phyloP scores from a whole-genome alignment of 2,113 vertebrate genomes.

The Cettia cetti region DNA sequence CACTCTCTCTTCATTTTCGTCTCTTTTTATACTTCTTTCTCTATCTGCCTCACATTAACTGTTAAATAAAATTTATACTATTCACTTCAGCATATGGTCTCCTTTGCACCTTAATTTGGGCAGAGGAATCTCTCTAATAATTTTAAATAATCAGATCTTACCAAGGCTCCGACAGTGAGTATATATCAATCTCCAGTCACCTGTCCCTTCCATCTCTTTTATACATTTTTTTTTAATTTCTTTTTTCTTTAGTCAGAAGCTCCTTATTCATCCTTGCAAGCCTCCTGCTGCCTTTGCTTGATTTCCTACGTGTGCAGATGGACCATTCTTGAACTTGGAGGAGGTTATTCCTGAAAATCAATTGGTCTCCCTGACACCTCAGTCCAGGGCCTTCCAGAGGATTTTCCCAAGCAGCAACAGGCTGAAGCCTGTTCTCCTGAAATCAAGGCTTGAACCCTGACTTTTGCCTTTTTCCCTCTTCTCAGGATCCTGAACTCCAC shows the following conservation, averaged over 20 bases:
- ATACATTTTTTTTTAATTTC: not conserved
- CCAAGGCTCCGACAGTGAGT: not conserved
- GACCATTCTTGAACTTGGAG: not conserved
- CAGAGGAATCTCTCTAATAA: not conserved
- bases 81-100: not conserved
- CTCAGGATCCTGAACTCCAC: not conserved
- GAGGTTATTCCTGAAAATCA: not conserved
- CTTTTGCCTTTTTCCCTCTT: not conserved
- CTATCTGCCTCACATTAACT: not conserved
- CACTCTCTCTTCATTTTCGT: not conserved
- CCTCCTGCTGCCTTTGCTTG: not conserved
- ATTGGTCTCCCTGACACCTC: fast-evolving
- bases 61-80: not conserved
- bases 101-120: not conserved
- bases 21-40: not conserved
- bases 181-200: not conserved
- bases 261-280: not conserved
- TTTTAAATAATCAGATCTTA: not conserved
- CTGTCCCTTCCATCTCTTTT: not conserved
- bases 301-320: not conserved
- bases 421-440: not conserved
- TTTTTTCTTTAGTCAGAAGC: not conserved
- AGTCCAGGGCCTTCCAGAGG: not conserved
- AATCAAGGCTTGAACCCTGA: not conserved
- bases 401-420: not conserved